Percentiles rank a stretch among this genome's conserved stretches.
phyloP scores from a whole-genome alignment of 1,140 invertebrate genomes.

The Megalonaias nervosa region DNA sequence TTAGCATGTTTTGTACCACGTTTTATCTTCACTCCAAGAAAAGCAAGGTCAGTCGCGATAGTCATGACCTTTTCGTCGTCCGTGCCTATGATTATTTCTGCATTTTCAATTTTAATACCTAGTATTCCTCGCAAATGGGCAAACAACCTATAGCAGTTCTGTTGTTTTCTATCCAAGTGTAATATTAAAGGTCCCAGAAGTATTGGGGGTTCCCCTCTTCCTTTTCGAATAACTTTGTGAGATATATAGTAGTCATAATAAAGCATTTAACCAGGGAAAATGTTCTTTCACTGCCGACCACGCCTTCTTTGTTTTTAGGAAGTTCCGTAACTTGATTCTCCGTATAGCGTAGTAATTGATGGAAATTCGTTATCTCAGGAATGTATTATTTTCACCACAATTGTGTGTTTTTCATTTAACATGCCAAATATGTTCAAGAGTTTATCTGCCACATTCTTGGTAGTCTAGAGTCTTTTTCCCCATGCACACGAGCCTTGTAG shows the following conservation, averaged over 20 bases:
- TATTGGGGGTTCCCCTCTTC: conserved; percentile 5
- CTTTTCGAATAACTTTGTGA: conserved; percentile 18
- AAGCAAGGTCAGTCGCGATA: conserved; percentile 25
- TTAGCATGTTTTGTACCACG: conserved; percentile 37
- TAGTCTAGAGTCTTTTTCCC: background rate
- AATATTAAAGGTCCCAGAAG: conserved; percentile 28
- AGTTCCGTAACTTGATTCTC: conserved; percentile 1
- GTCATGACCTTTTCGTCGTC: conserved; percentile 35
- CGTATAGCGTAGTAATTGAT: conserved; percentile 9
- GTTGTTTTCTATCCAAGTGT: conserved; percentile 25
- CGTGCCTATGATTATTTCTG: conserved; percentile 11
- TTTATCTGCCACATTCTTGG: conserved; percentile 14
- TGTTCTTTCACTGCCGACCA: conserved; percentile 9
- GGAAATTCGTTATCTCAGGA: background rate
- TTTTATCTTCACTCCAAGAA: background rate
- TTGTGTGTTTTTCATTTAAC: background rate
- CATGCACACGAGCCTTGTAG: conserved; percentile 2
- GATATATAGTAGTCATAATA: conserved; percentile 26
- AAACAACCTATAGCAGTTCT: conserved; percentile 30
- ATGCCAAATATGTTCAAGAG: conserved; percentile 14
- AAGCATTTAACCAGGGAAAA: conserved; percentile 27
- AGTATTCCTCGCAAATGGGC: conserved; percentile 2
- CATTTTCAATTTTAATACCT: background rate
- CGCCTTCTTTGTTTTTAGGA: background rate
- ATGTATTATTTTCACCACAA: conserved; percentile 11